Evolutionary conservation across 2,113 vertebrate species (phyloP).

Genomic region (Galeopterus variegatus): DNA sequence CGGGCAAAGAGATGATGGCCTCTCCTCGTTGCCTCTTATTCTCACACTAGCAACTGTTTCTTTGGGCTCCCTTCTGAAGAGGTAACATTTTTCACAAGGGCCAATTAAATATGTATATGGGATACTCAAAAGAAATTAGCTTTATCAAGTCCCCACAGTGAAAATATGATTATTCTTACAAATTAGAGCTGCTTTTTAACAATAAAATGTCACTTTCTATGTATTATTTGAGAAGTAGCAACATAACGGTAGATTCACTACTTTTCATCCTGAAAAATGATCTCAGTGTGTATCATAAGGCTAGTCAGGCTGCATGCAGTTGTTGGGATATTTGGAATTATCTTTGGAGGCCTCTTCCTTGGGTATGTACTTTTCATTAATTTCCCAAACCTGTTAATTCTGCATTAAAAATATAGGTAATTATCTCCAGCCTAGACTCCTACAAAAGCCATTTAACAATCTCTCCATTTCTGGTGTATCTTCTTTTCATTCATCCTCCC

Average conservation of each 20-base stretch:
- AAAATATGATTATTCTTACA: constrained; percentile 11
- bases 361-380: not conserved
- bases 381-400: not conserved
- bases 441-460: constrained; percentile 12
- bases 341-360: not conserved
- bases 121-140: constrained; percentile 12
- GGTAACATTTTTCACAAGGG: not conserved
- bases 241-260: not conserved
- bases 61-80: not conserved
- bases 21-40: not conserved
- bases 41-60: not conserved
- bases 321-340: not conserved
- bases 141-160: constrained; percentile 48
- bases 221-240: constrained; percentile 31
- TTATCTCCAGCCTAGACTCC: not conserved
- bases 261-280: constrained; percentile 22
- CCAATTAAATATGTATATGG: constrained; percentile 15
- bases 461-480: not conserved
- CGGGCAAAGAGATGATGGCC: not conserved
- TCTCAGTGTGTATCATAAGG: not conserved
- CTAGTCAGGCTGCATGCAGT: not conserved
- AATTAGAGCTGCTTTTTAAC: constrained; percentile 23
- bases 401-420: not conserved
- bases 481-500: not conserved
- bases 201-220: constrained; percentile 31